Percentiles rank a stretch among this genome's conserved stretches.
Evolutionary conservation across 2,888 invertebrate species (phyloP).

Genomic region (Harpalus rufipes): DNA sequence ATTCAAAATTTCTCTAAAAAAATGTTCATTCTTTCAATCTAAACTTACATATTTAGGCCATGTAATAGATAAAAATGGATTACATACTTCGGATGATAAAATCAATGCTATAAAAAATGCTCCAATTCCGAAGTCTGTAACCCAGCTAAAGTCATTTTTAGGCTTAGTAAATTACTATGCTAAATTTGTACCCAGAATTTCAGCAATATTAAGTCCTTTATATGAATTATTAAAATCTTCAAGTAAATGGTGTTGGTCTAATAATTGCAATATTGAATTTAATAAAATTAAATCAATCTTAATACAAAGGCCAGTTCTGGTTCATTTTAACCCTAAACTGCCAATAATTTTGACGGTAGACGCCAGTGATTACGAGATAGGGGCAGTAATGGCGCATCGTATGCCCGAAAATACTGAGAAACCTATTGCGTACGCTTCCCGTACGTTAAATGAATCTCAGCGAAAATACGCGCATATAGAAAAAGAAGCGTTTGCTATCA

Average conservation of each 20-base stretch:
- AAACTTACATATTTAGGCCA: constrained; percentile 70
- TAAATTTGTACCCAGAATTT: constrained; percentile 68
- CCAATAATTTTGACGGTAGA: constrained; percentile 66
- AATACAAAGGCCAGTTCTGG: constrained; percentile 2
- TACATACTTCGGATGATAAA: constrained; percentile 48
- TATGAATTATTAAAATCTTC: constrained; percentile 46
- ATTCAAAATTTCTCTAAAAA: constrained; percentile 68
- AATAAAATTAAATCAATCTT: constrained; percentile 22
- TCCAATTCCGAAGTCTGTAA: constrained; percentile 54
- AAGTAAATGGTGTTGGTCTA: constrained; percentile 38
- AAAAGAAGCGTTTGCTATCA: constrained; percentile 67
- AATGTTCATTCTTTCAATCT: constrained; percentile 70
- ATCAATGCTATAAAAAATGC: constrained; percentile 55
- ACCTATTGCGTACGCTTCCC: constrained; percentile 69
- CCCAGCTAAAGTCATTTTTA: constrained; percentile 57
- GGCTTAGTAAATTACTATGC: constrained; percentile 69
- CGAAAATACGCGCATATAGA: constrained; percentile 65
- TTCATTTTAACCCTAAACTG: constrained; percentile 33
- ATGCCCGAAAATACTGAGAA: constrained; percentile 35
- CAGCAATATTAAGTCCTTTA: constrained; percentile 53
- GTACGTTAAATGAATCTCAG: constrained; percentile 67
- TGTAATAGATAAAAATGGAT: constrained; percentile 52
- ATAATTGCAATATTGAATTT: constrained; percentile 24
- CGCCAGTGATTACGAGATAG: constrained; percentile 21
- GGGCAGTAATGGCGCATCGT: constrained; percentile 34